A percentile compares a stretch with the other conserved stretches of the same genome.
phyloP scores from a whole-genome alignment of 2,888 invertebrate genomes.

The Epinotia nisella region DNA sequence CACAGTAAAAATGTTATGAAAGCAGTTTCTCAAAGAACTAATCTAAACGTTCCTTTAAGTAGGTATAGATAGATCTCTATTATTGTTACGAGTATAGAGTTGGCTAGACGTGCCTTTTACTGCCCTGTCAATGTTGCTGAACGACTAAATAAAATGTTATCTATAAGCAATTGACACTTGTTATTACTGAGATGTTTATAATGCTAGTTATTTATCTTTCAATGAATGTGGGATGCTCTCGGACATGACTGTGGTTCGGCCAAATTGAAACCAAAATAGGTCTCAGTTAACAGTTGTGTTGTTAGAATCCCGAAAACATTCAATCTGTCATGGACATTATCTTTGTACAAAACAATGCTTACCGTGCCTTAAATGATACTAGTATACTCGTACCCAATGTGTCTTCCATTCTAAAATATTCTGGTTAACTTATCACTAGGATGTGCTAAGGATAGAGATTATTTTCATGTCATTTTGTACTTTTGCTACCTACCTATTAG shows the following conservation, averaged over 20 bases:
- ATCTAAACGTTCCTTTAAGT: constrained; percentile 78
- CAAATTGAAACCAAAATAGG: not conserved
- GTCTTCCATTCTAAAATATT: constrained; percentile 68
- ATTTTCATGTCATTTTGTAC: constrained; percentile 78
- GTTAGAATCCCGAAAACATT: constrained; percentile 13
- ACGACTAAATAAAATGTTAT: constrained; percentile 40
- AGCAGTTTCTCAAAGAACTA: constrained; percentile 73
- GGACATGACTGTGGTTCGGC: not conserved
- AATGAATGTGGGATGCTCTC: constrained; percentile 14
- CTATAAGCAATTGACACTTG: constrained; percentile 33
- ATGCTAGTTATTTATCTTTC: constrained; percentile 43
- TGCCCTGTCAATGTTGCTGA: constrained; percentile 38
- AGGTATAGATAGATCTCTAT: constrained; percentile 83
- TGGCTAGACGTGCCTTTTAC: constrained; percentile 36
- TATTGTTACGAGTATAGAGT: constrained; percentile 72
- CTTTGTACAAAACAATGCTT: constrained; percentile 54
- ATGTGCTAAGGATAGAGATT: constrained; percentile 75
- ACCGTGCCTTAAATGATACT: constrained; percentile 53
- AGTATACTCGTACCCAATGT: constrained; percentile 71
- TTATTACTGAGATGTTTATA: constrained; percentile 34
- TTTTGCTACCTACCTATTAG: constrained; percentile 82
- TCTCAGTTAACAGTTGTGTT: constrained; percentile 4
- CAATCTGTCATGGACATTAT: constrained; percentile 53
- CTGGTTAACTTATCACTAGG: constrained; percentile 77
- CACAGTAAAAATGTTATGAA: constrained; percentile 49